These are phyloP conservation scores for Zaprionus tsacasi DNA, from an alignment of 1,140 invertebrate species.

Conservation along the genomic window DNA sequence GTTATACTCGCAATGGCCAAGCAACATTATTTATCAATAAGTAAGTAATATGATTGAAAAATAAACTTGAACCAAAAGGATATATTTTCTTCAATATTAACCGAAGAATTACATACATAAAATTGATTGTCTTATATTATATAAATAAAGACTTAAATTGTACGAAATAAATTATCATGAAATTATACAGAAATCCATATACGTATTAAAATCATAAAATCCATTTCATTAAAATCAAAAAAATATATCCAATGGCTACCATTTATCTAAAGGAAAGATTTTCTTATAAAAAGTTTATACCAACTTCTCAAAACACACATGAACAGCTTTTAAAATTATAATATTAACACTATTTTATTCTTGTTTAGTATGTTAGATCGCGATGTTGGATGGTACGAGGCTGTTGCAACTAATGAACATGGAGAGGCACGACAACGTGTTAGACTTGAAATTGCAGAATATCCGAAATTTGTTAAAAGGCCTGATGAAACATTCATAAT, in stretches of 20 bases:
- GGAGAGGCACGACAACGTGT: constrained; percentile 94
- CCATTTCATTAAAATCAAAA: too few relatives aligned
- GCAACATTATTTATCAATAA: constrained; percentile 94
- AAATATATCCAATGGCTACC: too few relatives aligned
- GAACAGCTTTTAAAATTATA: neutral
- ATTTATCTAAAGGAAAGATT: neutral
- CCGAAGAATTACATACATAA: too few relatives aligned
- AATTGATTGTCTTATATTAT: too few relatives aligned
- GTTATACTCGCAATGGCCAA: constrained; percentile 95
- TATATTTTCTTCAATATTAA: too few relatives aligned
- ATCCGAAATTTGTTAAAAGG: constrained; percentile 94
- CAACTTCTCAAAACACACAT: too few relatives aligned
- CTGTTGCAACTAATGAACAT: constrained; percentile 95
- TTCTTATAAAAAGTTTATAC: neutral
- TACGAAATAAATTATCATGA: too few relatives aligned
- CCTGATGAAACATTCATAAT: constrained; percentile 93
- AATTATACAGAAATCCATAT: too few relatives aligned
- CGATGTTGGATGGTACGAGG: constrained; percentile 97
- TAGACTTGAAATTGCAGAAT: constrained; percentile 94
- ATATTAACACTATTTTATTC: neutral
- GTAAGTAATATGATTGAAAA: constrained; percentile 76
- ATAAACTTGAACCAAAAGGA: too few relatives aligned
- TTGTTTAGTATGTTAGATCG: constrained; percentile 91
- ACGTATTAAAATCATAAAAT: too few relatives aligned
- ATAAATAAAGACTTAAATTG: too few relatives aligned